phyloP scores from a whole-genome alignment of 2,113 vertebrate species.

The Ciconia stormi region DNA sequence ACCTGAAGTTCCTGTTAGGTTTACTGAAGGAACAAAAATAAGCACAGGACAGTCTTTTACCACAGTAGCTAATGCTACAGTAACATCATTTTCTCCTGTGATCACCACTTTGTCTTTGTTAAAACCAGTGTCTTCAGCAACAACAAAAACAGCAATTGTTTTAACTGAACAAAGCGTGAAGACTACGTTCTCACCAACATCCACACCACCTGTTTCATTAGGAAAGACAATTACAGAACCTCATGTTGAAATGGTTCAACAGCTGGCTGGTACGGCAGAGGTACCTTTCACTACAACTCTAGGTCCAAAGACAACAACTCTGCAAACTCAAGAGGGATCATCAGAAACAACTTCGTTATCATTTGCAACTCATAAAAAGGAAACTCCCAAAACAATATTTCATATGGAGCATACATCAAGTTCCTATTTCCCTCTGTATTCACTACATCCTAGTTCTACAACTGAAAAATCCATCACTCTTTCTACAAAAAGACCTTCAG shows the following conservation, averaged over 20 bases:
- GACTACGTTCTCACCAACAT: background rate
- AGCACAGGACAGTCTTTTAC: background rate
- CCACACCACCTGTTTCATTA: background rate
- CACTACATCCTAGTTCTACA: background rate
- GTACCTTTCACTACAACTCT: background rate
- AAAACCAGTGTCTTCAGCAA: background rate
- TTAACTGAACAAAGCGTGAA: background rate
- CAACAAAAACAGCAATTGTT: background rate
- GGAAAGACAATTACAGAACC: background rate
- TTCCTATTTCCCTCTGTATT: constrained; percentile 1
- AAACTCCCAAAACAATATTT: background rate
- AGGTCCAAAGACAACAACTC: background rate
- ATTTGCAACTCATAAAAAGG: background rate
- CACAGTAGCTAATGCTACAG: background rate
- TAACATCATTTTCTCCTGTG: background rate
- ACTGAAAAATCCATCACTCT: background rate
- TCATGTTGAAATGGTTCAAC: background rate
- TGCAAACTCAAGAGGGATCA: background rate
- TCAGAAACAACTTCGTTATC: background rate
- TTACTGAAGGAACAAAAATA: background rate
- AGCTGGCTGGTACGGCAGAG: background rate
- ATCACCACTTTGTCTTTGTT: background rate
- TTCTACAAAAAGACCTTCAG: background rate
- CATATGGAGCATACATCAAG: background rate
- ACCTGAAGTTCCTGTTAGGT: no score